Percentiles rank a stretch among this genome's conserved stretches.
Conservation (phyloP, 2,113 vertebrate genomes). For the Heterochromis multidens region DNA sequence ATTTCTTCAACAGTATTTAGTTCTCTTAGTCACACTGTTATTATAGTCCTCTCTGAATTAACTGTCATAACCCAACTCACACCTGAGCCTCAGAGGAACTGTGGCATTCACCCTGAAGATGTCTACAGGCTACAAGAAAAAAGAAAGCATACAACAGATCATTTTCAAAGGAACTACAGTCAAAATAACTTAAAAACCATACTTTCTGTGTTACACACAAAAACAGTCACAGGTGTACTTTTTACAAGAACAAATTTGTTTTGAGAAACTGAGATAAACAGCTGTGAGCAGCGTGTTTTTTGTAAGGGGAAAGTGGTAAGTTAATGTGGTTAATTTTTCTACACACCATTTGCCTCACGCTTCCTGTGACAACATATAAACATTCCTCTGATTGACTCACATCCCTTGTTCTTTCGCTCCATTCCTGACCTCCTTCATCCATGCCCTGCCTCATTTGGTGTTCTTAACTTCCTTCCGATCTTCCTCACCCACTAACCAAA, state of each 20-base stretch:
- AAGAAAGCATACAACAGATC: neutral
- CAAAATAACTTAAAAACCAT: neutral
- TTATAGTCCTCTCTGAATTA: neutral
- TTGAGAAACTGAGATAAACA: neutral
- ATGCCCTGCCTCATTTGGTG: neutral
- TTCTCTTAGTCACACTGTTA: neutral
- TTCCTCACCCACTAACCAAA: conserved; percentile 16
- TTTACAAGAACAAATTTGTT: neutral
- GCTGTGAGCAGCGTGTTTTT: neutral
- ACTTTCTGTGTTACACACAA: neutral
- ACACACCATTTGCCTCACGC: neutral
- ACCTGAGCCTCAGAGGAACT: neutral
- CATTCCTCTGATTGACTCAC: conserved; percentile 56
- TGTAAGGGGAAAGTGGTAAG: neutral
- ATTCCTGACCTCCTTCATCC: neutral
- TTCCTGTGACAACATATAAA: conserved; percentile 43
- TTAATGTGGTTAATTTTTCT: neutral
- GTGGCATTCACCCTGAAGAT: too few species aligned
- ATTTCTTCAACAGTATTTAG: neutral
- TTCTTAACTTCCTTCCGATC: conserved; percentile 43
- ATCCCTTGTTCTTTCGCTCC: neutral
- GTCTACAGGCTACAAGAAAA: too few species aligned
- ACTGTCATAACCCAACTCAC: neutral
- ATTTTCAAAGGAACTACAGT: neutral
- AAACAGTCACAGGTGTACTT: neutral